Base-by-base conservation (phyloP, 2,888 invertebrate genomes). In the Leptura quadrifasciata region DNA sequence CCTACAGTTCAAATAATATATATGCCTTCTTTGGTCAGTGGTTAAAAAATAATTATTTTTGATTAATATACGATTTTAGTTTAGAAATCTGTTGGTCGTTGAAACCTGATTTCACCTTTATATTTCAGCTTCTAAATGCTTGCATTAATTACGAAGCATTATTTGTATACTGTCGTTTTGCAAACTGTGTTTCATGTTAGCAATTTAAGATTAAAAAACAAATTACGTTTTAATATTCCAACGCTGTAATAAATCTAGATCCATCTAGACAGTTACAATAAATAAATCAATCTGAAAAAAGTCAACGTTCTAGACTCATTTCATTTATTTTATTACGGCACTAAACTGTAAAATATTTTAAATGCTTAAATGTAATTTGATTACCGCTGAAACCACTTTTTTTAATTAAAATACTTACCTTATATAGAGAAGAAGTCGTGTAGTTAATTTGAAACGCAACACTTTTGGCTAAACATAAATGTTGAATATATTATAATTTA, bases 211-310 rank as follows among this genome's bases (percentile, higher is more conserved):
- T 39, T 39, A 39, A 39, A 39, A 39, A 39, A 39, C n/a, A n/a
- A 60, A 27, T 18, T 24, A 17, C 24, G 60, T 15, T 60, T 60
- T 58, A 27, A 24, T n/a, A 27, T 18, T 60, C 60, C 60, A 12
- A 60, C 21, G 20, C n/a, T 24, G 60, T 20, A 60, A 60, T 21
- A 39, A 39, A 39, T 39, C 15, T 39, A 15, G 39, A 39, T 15
- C 1, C 15, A 39, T 39, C 39, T 39, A 39, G 39, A 39, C 39
- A 39, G 39, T 12, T 3, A 39, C 39, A 39, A 39, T 39, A 39
- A 39, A 39, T 39, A 39, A 39, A 39, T 39, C 39, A 39, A 39
- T 39, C 15, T 39, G 39, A 39, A 39, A 39, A 39, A 39, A 39
- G 39, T 39, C 39, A 39, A 39, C 39, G 39, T 10, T 15, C 39